A percentile compares a stretch with the other conserved stretches of the same genome.
phyloP scores from a whole-genome alignment of 2,797 vertebrate genomes.

The Nasua narica region DNA sequence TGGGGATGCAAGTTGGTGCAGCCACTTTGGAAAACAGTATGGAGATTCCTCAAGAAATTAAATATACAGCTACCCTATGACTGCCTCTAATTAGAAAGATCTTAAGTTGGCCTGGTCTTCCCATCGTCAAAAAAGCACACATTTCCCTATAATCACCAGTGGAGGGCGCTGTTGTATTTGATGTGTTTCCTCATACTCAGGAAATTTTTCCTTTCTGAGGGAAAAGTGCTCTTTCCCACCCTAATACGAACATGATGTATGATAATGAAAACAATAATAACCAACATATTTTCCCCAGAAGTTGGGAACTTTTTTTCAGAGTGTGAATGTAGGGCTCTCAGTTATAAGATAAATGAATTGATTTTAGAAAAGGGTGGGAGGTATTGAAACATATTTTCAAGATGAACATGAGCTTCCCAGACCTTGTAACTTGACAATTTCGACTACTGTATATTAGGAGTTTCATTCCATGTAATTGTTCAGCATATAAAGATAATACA shows the following conservation, averaged over 20 bases:
- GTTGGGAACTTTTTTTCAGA: not conserved
- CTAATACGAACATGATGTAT: conserved; percentile 49
- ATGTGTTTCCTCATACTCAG: not conserved
- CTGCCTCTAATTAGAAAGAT: conserved; percentile 61
- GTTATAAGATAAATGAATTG: conserved; percentile 23
- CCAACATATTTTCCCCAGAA: conserved; percentile 42
- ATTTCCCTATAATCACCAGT: conserved; percentile 49
- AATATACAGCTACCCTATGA: too few species aligned
- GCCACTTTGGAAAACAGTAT: too few species aligned
- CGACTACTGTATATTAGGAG: not conserved
- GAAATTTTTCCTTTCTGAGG: not conserved
- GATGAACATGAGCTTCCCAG: not conserved
- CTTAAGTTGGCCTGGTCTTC: conserved; percentile 59
- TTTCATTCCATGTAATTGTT: not conserved
- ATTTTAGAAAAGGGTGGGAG: not conserved
- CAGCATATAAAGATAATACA: conserved; percentile 16
- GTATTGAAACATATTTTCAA: conserved; percentile 35
- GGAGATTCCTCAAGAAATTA: too few species aligned
- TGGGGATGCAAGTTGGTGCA: too few species aligned
- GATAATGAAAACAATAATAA: conserved; percentile 39
- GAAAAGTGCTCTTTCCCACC: conserved; percentile 36
- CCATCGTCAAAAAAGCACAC: not conserved
- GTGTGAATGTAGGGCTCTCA: conserved; percentile 8
- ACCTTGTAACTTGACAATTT: not conserved
- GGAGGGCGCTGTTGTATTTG: conserved; percentile 83